A percentile compares a stretch with the other conserved stretches of the same genome.
Conservation (phyloP, 1,140 invertebrate species). For the Chironomus tepperi region DNA sequence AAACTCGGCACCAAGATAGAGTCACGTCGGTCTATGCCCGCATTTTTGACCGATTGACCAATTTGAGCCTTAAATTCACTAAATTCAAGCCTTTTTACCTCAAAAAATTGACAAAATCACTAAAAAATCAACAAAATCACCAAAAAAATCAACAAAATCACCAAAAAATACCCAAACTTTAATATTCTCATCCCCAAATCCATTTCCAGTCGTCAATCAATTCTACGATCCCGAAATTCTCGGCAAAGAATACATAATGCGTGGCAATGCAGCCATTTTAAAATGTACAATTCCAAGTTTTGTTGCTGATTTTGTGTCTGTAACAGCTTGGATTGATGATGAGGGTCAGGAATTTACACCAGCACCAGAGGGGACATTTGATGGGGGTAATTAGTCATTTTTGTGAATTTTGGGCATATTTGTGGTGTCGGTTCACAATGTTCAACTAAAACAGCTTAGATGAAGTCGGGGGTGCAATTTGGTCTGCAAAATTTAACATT, state of each 20-base stretch:
- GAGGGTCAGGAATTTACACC: constrained; percentile 49
- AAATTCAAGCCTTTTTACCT: too few relatives aligned
- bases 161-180: neutral
- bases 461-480: neutral
- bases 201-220: constrained; percentile 65
- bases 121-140: neutral
- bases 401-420: neutral
- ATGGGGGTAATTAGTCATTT: neutral
- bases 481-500: neutral
- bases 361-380: constrained; percentile 31
- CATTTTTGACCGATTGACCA: too few relatives aligned
- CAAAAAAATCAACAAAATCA: neutral
- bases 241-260: constrained; percentile 64
- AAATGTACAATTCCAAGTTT: constrained; percentile 74
- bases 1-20: too few relatives aligned
- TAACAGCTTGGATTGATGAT: constrained; percentile 66
- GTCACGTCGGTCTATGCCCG: too few relatives aligned
- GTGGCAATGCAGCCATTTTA: constrained; percentile 67
- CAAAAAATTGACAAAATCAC: too few relatives aligned
- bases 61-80: too few relatives aligned
- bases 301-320: constrained; percentile 70
- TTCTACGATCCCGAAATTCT: constrained; percentile 71
- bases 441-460: neutral
- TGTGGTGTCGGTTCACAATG: neutral
- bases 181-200: constrained; percentile 1